Evolutionary conservation across 2,113 vertebrate species (phyloP), one percentile per base, ranked within the genome.

Genomic region (Cyprinodon tularosa): DNA sequence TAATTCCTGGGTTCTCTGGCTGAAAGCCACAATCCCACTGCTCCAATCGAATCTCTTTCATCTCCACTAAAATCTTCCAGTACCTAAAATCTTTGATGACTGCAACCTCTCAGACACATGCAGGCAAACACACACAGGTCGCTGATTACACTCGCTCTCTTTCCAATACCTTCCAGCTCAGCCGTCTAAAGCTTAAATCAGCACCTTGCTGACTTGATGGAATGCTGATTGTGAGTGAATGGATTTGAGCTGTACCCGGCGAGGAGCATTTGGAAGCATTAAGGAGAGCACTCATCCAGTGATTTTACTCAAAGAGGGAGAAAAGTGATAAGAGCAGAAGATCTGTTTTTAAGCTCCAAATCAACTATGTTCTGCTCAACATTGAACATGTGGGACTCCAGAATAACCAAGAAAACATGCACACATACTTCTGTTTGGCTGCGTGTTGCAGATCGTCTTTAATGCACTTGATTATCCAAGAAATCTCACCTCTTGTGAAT

Each of bases 331-430:
- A 74, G 78, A 67, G 53, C 37, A 76, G 61, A 57, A 72, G 45
- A 66, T 72, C 63, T 37, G 62, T 47, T 47, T 40, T 63, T 69
- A 40, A 75, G 50, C 48, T 63, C 14, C 71, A 72, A 80, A 70
- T 77, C 57, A 68, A n/a, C 59, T 71, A 50, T 68, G 72, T 72
- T 68, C 63, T 70, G 65, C 44, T 64, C 42, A 74, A 66, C 38
- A 13, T 64, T 66, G 78, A 88, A 90, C 74, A 83, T 86, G 85
- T 83, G 83, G 29, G 85, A 90, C 91, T 92, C 89, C 88, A 90
- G 87, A 91, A 77, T 47, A 73, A 78, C 71, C 88, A 44, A 76
- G 77, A 66, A 80, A 87, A 79, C 62, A 78, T 71, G 68, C 48
- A 69, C 77, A 89, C 90, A 88, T 86, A 85, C 90, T 89, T 86